Evolutionary conservation across 2,888 invertebrate species (phyloP), one percentile per base, ranked within the genome.

Genomic region (Thalpophila matura): DNA sequence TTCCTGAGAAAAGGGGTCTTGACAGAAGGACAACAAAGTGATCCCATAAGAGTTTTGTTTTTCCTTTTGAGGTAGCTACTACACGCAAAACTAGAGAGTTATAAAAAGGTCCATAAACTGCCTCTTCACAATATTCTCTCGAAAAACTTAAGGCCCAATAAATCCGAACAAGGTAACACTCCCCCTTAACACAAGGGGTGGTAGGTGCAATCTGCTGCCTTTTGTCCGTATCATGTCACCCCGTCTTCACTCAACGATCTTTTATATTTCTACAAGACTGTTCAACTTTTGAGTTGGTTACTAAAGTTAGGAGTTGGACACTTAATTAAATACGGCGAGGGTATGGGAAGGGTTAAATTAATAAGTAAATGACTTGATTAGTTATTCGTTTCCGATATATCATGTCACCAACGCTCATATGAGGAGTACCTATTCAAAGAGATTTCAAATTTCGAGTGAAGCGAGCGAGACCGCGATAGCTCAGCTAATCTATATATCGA

Each of bases 121-220:
- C 26, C n/a, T 27, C n/a, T 49, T 29, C 49, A 27, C 24, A 31
- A 57, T 43, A 60, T 47, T 61, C 1, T 38, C 5, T 9, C 1
- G 49, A 57, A 49, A 66, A 55, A 45, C 29, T 12, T 29, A 27
- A 20, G 18, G 40, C 12, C 16, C 43, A 43, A 74, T 74, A 74
- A 74, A 74, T 74, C 35, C n/a, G 16, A 6, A 14, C 7, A 31
- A 40, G 26, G 2, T n/a, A 47, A 46, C n/a, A n/a, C 81, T 53
- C 65, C 81, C 79, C 91, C 90, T 92, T 92, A 91, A 92, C 51
- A 20, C 26, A 61, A 74, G 79, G 86, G 91, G 86, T 80, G 87
- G 86, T 67, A 87, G 87, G 86, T 91, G 90, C 92, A 92, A 92
- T 91, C 92, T 90, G 90, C 90, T 90, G 88, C 89, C 91, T 89